Percentiles rank a stretch among this genome's conserved stretches.
phyloP scores from a whole-genome alignment of 2,113 vertebrate genomes.

The Pseudorhombus dupliciocellatus region DNA sequence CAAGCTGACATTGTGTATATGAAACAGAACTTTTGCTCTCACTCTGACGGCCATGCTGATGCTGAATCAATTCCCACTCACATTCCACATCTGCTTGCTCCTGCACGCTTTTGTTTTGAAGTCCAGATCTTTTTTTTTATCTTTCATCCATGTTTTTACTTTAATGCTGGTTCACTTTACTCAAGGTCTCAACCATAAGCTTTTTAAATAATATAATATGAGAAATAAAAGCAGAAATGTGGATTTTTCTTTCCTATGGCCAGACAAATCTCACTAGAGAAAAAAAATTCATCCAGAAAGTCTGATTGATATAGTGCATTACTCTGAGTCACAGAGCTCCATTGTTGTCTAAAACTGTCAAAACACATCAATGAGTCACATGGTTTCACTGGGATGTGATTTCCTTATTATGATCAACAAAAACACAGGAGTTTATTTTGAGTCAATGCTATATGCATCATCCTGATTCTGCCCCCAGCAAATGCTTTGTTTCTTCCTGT shows the following conservation, averaged over 20 bases:
- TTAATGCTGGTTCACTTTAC: background rate
- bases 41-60: background rate
- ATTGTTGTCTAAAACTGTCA: background rate
- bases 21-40: conserved; percentile 21
- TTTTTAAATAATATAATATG: background rate
- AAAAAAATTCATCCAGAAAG: background rate
- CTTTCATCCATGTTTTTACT: background rate
- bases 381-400: background rate
- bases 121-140: background rate
- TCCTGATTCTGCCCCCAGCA: background rate
- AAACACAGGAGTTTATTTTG: background rate
- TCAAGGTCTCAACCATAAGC: background rate
- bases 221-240: background rate
- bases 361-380: conserved; percentile 1
- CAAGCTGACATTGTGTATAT: conserved; percentile 4
- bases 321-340: background rate
- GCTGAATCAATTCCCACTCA: conserved; percentile 28
- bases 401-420: conserved; percentile 9
- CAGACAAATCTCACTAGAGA: background rate
- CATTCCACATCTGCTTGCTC: conserved; percentile 38
- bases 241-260: background rate
- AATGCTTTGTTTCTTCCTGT: background rate
- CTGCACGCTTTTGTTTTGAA: conserved; percentile 5
- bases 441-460: background rate
- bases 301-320: background rate